phyloP scores from a whole-genome alignment of 2,797 vertebrate genomes.

The Florisuga fusca region DNA sequence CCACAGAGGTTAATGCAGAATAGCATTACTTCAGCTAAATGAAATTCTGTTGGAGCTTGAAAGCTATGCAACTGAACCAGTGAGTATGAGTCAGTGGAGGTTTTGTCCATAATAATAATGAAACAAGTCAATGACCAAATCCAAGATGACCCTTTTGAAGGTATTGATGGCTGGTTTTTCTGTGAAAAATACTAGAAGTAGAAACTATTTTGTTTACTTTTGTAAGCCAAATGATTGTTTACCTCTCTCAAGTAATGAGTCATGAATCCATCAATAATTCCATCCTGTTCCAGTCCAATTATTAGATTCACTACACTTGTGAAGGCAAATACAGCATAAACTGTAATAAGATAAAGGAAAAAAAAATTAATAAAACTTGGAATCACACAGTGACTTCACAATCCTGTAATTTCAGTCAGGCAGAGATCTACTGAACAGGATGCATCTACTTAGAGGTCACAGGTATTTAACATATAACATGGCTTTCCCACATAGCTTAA shows the following conservation, averaged over 20 bases:
- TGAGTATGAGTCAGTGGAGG: not conserved
- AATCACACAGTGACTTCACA: not conserved
- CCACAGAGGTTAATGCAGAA: not conserved
- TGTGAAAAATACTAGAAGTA: not conserved
- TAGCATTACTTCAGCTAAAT: not conserved
- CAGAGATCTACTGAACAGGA: not conserved
- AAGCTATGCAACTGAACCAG: not conserved
- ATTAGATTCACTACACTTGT: constrained; percentile 94
- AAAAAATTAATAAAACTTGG: not conserved
- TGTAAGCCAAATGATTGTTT: not conserved
- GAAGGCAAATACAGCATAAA: constrained; percentile 90
- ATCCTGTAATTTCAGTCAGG: not conserved
- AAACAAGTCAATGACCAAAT: not conserved
- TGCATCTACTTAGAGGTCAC: not conserved
- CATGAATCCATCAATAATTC: constrained; percentile 94
- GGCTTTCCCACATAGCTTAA: not conserved
- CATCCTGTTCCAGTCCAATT: constrained; percentile 93
- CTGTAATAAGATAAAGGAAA: constrained; percentile 71
- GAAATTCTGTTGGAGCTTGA: not conserved
- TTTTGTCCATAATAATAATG: not conserved
- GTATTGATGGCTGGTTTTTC: not conserved
- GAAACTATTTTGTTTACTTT: not conserved
- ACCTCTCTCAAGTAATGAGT: constrained; percentile 93
- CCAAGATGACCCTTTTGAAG: not conserved
- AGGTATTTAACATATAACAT: not conserved